Evolutionary conservation across 2,797 vertebrate genomes (phyloP), one percentile per base, ranked within the genome.

Genomic region (Benthosema pterotum): DNA sequence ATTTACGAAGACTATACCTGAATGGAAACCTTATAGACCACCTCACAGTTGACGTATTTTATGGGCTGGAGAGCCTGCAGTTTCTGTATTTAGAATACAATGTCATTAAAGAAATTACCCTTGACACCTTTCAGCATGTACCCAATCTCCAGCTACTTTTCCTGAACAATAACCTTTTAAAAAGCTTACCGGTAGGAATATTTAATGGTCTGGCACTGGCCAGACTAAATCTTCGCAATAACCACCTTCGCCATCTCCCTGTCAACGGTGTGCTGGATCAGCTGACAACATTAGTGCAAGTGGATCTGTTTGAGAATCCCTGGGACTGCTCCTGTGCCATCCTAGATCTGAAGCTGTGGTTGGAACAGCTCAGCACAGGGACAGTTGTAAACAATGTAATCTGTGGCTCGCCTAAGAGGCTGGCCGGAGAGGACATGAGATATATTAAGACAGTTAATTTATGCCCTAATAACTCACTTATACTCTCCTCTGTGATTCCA

Each of bases 41-140:
- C 42, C 94, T 99, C 52, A 93, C 91, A 46, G 82, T 91, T 0
- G 93, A 95, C 42, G 88, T 99, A 72, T 97, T 99, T 79, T 94
- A 94, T 0, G 98, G 98, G 42, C 82, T 99, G 68, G 94, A 96
- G 25, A 96, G 93, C 67, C 89, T 99, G 42, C 96, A 98, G 91
- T 99, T 96, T 77, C 90, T 99, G 56, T 99, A 99, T 88, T 90
- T 99, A 79, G 97, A 99, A 66, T 97, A 97, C 85, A 99, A 99
- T 0, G 83, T 97, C 63, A 97, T 99, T 53, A 94, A 94, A 42
- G 96, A 97, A 63, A 96, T 99, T 43, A 87, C 91, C 4, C 52
- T 90, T 0, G 94, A 95, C 56, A 94, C 96, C 11, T 98, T 99
- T 69, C 91, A 92, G 56, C 90, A 95, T 0, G 90, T 97, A 5